A percentile compares a stretch with the other conserved stretches of the same genome.
These are phyloP conservation scores for Amphipoea lucens DNA, from an alignment of 2,888 invertebrate species.

Conservation along the genomic window DNA sequence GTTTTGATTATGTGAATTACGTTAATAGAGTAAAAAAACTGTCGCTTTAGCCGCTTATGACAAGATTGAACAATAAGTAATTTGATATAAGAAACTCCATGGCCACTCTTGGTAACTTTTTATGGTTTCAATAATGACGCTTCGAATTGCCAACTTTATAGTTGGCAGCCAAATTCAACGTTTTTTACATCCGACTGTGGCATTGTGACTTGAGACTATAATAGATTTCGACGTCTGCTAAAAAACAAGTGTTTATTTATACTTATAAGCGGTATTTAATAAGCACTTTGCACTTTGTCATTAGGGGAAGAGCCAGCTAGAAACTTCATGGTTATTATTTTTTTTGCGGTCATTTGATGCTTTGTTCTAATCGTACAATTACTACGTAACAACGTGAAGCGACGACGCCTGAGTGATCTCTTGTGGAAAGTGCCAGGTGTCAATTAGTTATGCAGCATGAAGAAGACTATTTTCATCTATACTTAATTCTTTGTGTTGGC, in stretches of 20 bases:
- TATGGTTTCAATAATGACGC: neutral
- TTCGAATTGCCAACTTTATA: neutral
- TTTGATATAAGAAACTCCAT: conserved; percentile 20
- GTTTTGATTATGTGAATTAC: neutral
- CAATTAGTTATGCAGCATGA: neutral
- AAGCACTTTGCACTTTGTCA: conserved; percentile 25
- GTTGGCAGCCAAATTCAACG: neutral
- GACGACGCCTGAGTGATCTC: neutral
- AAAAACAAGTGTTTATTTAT: conserved; percentile 40
- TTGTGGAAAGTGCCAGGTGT: neutral
- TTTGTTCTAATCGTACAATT: conserved; percentile 10
- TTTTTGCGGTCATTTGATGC: conserved; percentile 11
- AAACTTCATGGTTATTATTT: conserved; percentile 24
- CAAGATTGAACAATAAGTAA: conserved; percentile 5
- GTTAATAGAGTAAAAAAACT: neutral
- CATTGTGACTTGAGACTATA: conserved; percentile 28
- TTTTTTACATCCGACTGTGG: conserved; percentile 22
- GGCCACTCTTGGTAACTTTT: conserved; percentile 9
- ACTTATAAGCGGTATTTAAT: conserved; percentile 40
- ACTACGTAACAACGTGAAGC: neutral
- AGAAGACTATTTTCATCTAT: too few species aligned
- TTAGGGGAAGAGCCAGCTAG: conserved; percentile 1
- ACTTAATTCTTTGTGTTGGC: too few species aligned
- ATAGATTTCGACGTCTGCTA: conserved; percentile 36
- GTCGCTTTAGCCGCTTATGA: neutral